These are phyloP conservation scores for Drosophila jambulina DNA, from an alignment of 1,140 invertebrate genomes.

Conservation along the genomic window DNA sequence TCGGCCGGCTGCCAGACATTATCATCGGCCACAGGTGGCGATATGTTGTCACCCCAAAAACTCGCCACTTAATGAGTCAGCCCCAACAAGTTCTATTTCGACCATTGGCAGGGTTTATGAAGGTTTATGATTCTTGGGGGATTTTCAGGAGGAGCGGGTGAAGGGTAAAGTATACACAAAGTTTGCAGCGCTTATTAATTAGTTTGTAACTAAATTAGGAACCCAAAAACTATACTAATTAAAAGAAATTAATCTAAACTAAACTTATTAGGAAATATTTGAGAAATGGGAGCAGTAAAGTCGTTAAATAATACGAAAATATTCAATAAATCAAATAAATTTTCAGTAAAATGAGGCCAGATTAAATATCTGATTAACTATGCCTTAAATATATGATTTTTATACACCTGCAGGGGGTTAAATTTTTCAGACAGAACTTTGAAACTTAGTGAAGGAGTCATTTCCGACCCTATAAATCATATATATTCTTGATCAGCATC, in stretches of 20 bases:
- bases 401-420: no score
- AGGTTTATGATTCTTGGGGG: neutral
- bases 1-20: slow-evolving; percentile 9
- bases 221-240: neutral
- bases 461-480: no score
- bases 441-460: no score
- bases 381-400: no score
- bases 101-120: neutral
- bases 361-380: no score
- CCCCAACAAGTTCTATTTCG: neutral
- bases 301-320: neutral
- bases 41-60: slow-evolving; percentile 8
- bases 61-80: slow-evolving; percentile 23
- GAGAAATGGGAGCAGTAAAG: no score
- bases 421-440: no score
- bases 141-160: neutral
- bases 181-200: neutral
- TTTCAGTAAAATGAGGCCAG: no score
- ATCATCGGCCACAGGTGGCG: slow-evolving; percentile 8
- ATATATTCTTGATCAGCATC: no score
- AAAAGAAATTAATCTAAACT: no score
- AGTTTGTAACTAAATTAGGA: neutral
- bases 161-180: neutral
- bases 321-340: no score
- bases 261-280: neutral